Evolutionary conservation across 2,797 vertebrate genomes (phyloP).

Genomic region (Labroides dimidiatus): DNA sequence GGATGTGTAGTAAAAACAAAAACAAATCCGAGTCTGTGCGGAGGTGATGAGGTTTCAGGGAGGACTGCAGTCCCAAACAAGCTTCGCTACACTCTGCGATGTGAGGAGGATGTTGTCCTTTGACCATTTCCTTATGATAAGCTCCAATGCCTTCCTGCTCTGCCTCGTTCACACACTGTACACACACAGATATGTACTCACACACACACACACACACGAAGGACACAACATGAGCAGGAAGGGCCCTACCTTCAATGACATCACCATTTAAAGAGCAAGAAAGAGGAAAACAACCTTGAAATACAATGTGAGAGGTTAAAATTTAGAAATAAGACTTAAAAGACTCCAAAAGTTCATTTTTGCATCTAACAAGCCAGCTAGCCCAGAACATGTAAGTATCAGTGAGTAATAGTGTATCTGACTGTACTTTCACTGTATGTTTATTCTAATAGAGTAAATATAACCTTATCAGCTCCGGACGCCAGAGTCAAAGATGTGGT

Average conservation of each 20-base stretch:
- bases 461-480: too few relatives aligned
- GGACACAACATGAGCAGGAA: conserved; percentile 45
- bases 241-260: conserved; percentile 62
- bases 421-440: too few relatives aligned
- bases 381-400: too few relatives aligned
- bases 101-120: conserved; percentile 82
- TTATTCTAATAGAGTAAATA: too few relatives aligned
- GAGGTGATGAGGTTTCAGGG: conserved; percentile 40
- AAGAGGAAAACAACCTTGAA: conserved; percentile 6
- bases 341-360: neutral
- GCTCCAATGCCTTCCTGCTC: conserved; percentile 77
- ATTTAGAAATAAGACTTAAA: neutral
- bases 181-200: conserved; percentile 31
- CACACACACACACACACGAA: conserved; percentile 32
- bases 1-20: conserved; percentile 24
- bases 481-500: too few relatives aligned
- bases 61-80: conserved; percentile 21
- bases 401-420: too few relatives aligned
- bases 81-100: conserved; percentile 44
- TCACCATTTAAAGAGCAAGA: conserved; percentile 37
- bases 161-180: conserved; percentile 63
- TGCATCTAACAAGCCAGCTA: too few relatives aligned
- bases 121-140: conserved; percentile 86
- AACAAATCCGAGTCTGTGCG: conserved; percentile 18
- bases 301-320: neutral